Evolutionary conservation across 1,140 invertebrate genomes (phyloP).

Genomic region (Drosophila sulfurigaster): DNA sequence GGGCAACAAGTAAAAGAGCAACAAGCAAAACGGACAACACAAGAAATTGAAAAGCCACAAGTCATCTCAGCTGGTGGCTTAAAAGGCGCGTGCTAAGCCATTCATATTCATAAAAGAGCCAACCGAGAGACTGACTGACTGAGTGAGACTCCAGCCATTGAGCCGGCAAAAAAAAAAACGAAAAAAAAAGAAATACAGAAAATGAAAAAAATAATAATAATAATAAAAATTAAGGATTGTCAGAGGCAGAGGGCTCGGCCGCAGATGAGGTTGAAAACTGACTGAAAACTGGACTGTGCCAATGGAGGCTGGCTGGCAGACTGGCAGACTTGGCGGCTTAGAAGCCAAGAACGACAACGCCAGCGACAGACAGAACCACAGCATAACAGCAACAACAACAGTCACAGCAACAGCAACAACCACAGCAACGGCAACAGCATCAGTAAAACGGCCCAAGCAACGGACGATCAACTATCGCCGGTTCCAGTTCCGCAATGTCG

Average conservation of each 20-base stretch:
- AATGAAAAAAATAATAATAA: conserved; percentile 44
- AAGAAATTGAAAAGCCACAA: conserved; percentile 83
- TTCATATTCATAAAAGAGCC: conserved; percentile 81
- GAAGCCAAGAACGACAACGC: conserved; percentile 31
- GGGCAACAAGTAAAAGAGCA: conserved; percentile 66
- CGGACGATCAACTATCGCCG: conserved; percentile 71
- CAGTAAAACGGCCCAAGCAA: conserved; percentile 22
- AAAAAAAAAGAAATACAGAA: conserved; percentile 16
- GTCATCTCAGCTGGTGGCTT: conserved; percentile 83
- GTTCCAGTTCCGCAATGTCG: conserved; percentile 81
- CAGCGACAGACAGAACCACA: conserved; percentile 12
- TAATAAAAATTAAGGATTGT: conserved; percentile 65
- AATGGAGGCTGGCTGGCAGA: conserved; percentile 24
- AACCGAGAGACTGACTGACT: conserved; percentile 35
- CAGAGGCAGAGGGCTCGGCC: conserved; percentile 45
- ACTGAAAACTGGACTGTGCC: conserved; percentile 54
- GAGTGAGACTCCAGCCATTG: conserved; percentile 24
- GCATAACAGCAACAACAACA: conserved; percentile 22
- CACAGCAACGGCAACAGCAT: conserved; percentile 9
- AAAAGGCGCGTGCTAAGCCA: conserved; percentile 83
- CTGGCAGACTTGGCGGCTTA: conserved; percentile 34
- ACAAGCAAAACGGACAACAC: conserved; percentile 55
- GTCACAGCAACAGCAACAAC: not conserved
- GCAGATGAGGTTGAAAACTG: conserved; percentile 30
- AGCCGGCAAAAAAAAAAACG: conserved; percentile 43